Evolutionary conservation across 2,797 vertebrate species (phyloP).

Genomic region (Aplochiton taeniatus): DNA sequence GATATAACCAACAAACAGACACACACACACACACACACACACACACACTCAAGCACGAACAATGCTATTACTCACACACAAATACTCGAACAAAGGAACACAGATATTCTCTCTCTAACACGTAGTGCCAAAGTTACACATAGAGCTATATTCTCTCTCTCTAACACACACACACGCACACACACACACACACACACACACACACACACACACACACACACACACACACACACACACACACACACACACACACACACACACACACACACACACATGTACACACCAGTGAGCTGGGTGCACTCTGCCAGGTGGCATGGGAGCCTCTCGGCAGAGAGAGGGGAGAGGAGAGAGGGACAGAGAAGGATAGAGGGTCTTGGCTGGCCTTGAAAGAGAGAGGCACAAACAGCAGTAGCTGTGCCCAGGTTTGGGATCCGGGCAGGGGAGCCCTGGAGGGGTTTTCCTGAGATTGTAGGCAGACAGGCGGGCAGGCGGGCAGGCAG

Average conservation of each 20-base stretch:
- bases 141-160: conserved; percentile 17
- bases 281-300: conserved; percentile 53
- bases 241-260: conserved; percentile 12
- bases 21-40: conserved; percentile 47
- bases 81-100: conserved; percentile 10
- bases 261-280: conserved; percentile 13
- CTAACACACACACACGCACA: not conserved
- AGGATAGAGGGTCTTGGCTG: conserved; percentile 69
- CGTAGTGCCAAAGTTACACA: conserved; percentile 62
- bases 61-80: conserved; percentile 2
- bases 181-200: not conserved
- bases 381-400: conserved; percentile 74
- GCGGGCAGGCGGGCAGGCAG: conserved; percentile 48
- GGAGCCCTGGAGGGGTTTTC: conserved; percentile 67
- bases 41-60: conserved; percentile 5
- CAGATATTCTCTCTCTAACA: conserved; percentile 53
- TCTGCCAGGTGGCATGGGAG: conserved; percentile 71
- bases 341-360: conserved; percentile 9
- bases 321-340: conserved; percentile 59
- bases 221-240: conserved; percentile 6
- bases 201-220: conserved; percentile 24
- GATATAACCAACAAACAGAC: conserved; percentile 48
- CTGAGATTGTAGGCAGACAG: conserved; percentile 40
- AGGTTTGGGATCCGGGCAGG: conserved; percentile 55
- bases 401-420: conserved; percentile 61